Evolutionary conservation across 2,888 invertebrate species (phyloP).

Genomic region (Amblyteles armatorius): DNA sequence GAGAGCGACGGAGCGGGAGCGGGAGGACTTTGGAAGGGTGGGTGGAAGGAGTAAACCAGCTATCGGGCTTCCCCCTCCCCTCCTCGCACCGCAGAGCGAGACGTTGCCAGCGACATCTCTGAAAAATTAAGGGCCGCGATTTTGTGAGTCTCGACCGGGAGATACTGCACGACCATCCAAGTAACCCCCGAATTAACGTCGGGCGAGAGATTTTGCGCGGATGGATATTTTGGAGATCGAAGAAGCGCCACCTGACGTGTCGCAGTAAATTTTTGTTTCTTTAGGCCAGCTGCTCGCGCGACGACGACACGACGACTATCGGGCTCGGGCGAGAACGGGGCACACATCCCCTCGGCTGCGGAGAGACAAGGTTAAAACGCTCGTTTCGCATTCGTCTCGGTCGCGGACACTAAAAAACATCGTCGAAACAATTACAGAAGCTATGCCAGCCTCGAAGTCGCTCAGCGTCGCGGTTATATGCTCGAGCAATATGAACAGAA

Average conservation of each 20-base stretch:
- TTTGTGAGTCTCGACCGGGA: not conserved
- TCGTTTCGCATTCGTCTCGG: not conserved
- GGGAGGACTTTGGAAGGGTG: constrained; percentile 10
- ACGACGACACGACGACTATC: not conserved
- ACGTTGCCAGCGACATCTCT: not conserved
- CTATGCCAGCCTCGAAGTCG: constrained; percentile 81
- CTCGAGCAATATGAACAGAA: constrained; percentile 99
- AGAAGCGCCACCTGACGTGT: not conserved
- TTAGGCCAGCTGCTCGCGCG: not conserved
- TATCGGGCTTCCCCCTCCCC: not conserved
- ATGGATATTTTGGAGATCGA: not conserved
- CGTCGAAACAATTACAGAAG: not conserved
- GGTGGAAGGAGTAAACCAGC: not conserved
- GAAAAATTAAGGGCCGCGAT: not conserved
- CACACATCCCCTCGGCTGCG: not conserved
- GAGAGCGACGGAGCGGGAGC: not conserved
- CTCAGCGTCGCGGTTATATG: constrained; percentile 97
- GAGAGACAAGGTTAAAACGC: not conserved
- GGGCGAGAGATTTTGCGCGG: not conserved
- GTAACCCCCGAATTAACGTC: not conserved
- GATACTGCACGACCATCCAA: not conserved
- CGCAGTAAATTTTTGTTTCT: not conserved
- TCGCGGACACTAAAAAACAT: not conserved
- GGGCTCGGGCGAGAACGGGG: not conserved
- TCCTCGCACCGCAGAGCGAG: not conserved